A percentile compares a stretch with the other conserved stretches of the same genome.
These are phyloP conservation scores for Fringilla coelebs DNA, from an alignment of 2,797 vertebrate species.

Conservation along the genomic window DNA sequence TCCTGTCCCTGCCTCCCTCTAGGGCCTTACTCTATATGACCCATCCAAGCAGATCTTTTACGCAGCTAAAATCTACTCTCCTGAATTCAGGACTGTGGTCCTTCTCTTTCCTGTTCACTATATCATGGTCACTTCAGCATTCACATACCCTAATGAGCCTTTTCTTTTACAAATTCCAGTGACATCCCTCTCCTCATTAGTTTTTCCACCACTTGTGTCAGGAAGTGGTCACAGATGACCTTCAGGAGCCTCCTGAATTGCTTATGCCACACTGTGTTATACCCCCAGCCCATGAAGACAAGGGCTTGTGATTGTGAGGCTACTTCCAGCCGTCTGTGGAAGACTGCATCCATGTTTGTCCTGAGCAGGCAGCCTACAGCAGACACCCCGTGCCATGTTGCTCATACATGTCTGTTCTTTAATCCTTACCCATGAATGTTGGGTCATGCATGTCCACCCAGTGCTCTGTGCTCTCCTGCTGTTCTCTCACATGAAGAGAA, in stretches of 20 bases:
- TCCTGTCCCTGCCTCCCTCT: not conserved
- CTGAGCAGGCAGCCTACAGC: not conserved
- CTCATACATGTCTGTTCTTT: not conserved
- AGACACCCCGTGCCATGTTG: not conserved
- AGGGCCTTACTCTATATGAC: not conserved
- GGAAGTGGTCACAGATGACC: not conserved
- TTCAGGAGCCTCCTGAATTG: not conserved
- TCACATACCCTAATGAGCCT: not conserved
- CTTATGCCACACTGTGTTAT: not conserved
- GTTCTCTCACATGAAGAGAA: not conserved
- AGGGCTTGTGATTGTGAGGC: not conserved
- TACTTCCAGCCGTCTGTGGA: not conserved
- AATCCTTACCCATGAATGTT: not conserved
- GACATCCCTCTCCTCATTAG: not conserved
- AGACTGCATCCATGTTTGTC: not conserved
- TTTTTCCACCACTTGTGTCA: not conserved
- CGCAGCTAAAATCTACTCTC: not conserved
- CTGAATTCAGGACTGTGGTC: not conserved
- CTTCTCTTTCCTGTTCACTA: not conserved
- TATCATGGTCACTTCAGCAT: not conserved
- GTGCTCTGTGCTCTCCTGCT: not conserved
- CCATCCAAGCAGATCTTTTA: not conserved
- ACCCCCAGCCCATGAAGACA: not conserved
- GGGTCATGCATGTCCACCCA: not conserved
- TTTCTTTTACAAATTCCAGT: not conserved